These are phyloP conservation scores for Diabrotica balteata DNA, from an alignment of 2,888 invertebrate species.

Conservation along the genomic window DNA sequence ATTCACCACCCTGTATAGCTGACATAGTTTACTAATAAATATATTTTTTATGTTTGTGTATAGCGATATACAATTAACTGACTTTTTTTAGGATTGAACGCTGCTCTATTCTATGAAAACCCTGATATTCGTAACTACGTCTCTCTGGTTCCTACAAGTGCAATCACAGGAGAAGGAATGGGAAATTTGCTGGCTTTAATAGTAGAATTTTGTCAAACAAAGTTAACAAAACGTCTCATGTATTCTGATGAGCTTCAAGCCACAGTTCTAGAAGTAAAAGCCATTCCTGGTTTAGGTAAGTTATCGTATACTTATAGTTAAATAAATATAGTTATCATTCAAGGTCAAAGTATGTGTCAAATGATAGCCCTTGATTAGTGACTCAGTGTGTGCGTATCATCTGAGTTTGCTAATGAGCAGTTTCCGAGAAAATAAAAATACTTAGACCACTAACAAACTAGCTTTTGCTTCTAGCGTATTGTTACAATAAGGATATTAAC, in stretches of 20 bases:
- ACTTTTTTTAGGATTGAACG: slow-evolving; percentile 70
- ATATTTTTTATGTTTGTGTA: background rate
- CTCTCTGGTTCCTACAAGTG: slow-evolving; percentile 96
- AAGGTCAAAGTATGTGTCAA: no score
- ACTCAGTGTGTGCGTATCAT: no score
- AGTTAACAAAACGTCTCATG: slow-evolving; percentile 70
- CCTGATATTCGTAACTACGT: slow-evolving; percentile 92
- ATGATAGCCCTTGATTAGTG: no score
- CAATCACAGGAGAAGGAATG: slow-evolving; percentile 94
- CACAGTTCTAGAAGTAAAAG: slow-evolving; percentile 85
- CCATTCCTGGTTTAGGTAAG: slow-evolving; percentile 91
- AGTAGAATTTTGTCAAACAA: slow-evolving; percentile 86
- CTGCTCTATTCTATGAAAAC: slow-evolving; percentile 94
- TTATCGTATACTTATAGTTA: background rate
- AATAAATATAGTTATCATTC: background rate
- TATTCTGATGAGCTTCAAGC: slow-evolving; percentile 93
- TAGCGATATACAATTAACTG: no score
- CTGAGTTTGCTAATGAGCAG: no score
- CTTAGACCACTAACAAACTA: no score
- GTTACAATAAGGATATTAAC: no score
- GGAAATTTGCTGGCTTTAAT: slow-evolving; percentile 95
- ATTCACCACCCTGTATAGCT: no score
- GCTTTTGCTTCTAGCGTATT: no score
- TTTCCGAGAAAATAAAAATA: no score
- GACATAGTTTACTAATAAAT: background rate